phyloP scores from a whole-genome alignment of 2,888 invertebrate species.

The Escarpia spicata region DNA sequence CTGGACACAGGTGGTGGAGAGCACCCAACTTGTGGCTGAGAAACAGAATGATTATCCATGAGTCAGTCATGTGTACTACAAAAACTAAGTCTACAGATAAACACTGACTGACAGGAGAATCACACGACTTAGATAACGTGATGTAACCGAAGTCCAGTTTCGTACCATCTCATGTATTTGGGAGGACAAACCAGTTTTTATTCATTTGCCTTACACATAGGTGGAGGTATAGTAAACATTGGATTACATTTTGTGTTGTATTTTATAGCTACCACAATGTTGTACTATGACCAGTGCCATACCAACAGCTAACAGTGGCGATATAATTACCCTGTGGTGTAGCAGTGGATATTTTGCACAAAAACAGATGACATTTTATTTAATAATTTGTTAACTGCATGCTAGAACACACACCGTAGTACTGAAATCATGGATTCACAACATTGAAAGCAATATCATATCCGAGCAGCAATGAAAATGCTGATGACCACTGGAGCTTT shows the following conservation, averaged over 20 bases:
- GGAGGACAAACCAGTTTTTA: neutral
- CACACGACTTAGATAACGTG: too few relatives aligned
- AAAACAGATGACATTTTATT: neutral
- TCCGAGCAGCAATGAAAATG: neutral
- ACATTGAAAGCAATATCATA: neutral
- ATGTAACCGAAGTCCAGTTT: neutral
- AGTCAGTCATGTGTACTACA: neutral
- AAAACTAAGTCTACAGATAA: neutral
- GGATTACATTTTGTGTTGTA: too few relatives aligned
- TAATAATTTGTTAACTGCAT: neutral
- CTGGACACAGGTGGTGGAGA: neutral
- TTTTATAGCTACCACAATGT: too few relatives aligned
- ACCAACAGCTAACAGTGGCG: neutral
- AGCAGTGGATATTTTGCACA: neutral
- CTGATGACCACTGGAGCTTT: neutral
- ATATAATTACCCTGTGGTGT: neutral
- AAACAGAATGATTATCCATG: neutral
- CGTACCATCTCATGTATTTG: neutral
- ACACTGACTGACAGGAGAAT: neutral
- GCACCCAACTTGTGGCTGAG: neutral
- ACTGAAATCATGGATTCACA: neutral
- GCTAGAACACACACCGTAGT: neutral
- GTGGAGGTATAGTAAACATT: too few relatives aligned
- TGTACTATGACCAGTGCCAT: neutral
- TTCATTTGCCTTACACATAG: neutral